Evolutionary conservation across 2,888 invertebrate species (phyloP).

Genomic region (Cryptocephalus moraei): DNA sequence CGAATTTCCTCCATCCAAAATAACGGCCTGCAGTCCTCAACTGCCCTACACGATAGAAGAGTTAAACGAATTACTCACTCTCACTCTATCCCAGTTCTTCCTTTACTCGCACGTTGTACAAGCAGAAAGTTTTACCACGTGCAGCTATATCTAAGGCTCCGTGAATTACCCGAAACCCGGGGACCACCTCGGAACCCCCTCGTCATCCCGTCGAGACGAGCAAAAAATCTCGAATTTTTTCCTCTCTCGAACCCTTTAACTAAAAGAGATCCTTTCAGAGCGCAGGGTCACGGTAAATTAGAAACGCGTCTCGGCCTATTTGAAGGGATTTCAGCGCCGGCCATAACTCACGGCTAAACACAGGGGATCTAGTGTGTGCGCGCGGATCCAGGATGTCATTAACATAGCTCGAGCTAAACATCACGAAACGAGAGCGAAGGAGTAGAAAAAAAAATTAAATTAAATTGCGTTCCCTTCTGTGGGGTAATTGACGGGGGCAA

Average conservation of each 20-base stretch:
- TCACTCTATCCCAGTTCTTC: too few relatives aligned
- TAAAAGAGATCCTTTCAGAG: neutral
- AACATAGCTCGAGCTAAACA: conserved; percentile 25
- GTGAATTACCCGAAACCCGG: too few relatives aligned
- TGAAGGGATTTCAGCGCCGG: neutral
- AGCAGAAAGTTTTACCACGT: too few relatives aligned
- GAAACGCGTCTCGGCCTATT: neutral
- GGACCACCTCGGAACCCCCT: too few relatives aligned
- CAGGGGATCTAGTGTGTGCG: neutral
- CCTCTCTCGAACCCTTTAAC: neutral
- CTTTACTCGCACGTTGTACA: too few relatives aligned
- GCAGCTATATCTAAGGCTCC: too few relatives aligned
- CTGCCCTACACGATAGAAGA: too few relatives aligned
- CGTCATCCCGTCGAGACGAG: too few relatives aligned
- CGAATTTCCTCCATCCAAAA: too few relatives aligned
- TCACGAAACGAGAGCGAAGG: conserved; percentile 13
- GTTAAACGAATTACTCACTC: too few relatives aligned
- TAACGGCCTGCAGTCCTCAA: too few relatives aligned
- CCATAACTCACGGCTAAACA: neutral
- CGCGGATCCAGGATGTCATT: conserved; percentile 24
- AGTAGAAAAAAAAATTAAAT: conserved; percentile 1
- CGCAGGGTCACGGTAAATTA: neutral
- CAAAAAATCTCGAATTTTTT: too few relatives aligned
- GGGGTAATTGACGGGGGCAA: neutral
- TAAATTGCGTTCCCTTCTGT: neutral